Percentiles rank a stretch among this genome's conserved stretches.
Conservation (phyloP, 1,140 invertebrate genomes). For the Cydia fagiglandana region DNA sequence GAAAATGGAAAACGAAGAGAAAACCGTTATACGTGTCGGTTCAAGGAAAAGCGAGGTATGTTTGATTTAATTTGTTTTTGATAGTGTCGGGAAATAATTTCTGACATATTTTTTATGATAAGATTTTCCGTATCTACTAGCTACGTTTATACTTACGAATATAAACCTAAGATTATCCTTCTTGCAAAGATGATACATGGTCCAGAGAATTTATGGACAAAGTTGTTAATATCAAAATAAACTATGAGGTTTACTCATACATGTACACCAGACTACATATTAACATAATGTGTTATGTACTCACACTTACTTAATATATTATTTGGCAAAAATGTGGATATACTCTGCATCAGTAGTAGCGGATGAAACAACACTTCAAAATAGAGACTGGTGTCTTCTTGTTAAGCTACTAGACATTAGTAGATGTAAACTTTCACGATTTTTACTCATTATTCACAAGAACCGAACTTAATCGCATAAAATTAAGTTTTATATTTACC, state of each 20-base stretch:
- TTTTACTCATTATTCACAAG: too few relatives aligned
- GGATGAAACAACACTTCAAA: too few relatives aligned
- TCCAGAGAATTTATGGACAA: neutral
- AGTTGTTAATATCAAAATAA: neutral
- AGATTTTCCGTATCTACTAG: neutral
- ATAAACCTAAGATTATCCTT: too few relatives aligned
- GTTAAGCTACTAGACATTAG: too few relatives aligned
- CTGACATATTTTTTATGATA: neutral
- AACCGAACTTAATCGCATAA: too few relatives aligned
- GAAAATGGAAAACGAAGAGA: slow-evolving; percentile 59
- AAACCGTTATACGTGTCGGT: slow-evolving; percentile 66
- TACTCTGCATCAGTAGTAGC: too few relatives aligned
- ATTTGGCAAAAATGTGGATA: too few relatives aligned
- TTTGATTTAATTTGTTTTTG: slow-evolving; percentile 11
- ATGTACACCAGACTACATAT: neutral
- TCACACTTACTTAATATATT: too few relatives aligned
- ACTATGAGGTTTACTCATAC: neutral
- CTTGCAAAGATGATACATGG: too few relatives aligned
- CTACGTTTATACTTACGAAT: neutral
- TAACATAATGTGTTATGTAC: neutral
- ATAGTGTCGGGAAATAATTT: neutral
- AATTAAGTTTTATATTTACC: too few relatives aligned
- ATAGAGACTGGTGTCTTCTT: too few relatives aligned
- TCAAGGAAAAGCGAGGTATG: slow-evolving; percentile 74
- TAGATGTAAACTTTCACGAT: too few relatives aligned